These are phyloP conservation scores for Caerostris extrusa DNA, from an alignment of 1,140 invertebrate genomes.

Conservation along the genomic window DNA sequence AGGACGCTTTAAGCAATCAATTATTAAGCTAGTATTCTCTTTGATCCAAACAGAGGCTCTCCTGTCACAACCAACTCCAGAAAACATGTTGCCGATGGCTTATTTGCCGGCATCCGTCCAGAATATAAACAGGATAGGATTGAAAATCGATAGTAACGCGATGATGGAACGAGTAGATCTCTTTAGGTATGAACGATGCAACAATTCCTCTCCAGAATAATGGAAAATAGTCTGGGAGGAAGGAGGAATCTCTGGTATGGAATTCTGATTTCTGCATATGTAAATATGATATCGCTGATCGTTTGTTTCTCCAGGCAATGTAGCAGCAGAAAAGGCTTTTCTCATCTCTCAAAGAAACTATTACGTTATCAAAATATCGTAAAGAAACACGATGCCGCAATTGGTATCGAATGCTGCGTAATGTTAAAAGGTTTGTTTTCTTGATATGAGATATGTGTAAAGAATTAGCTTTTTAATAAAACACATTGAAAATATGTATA, in stretches of 20 bases:
- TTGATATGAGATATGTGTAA: too few relatives aligned
- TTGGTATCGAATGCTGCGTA: too few relatives aligned
- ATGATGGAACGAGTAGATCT: constrained; percentile 9
- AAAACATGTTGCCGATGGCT: neutral
- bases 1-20: too few relatives aligned
- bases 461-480: too few relatives aligned
- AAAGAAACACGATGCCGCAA: too few relatives aligned
- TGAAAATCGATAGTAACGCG: constrained; percentile 29
- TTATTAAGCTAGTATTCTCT: too few relatives aligned
- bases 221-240: neutral
- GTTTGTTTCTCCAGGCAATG: neutral
- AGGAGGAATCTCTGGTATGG: neutral
- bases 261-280: constrained; percentile 16
- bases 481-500: too few relatives aligned
- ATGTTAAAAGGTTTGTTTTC: too few relatives aligned
- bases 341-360: neutral
- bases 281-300: neutral
- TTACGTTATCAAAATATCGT: neutral
- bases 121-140: constrained; percentile 38
- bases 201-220: neutral
- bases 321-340: neutral
- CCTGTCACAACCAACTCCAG: too few relatives aligned
- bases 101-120: neutral
- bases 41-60: too few relatives aligned
- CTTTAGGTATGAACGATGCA: neutral